These are phyloP conservation scores for Papilio machaon DNA, from an alignment of 1,140 invertebrate species.

Conservation along the genomic window DNA sequence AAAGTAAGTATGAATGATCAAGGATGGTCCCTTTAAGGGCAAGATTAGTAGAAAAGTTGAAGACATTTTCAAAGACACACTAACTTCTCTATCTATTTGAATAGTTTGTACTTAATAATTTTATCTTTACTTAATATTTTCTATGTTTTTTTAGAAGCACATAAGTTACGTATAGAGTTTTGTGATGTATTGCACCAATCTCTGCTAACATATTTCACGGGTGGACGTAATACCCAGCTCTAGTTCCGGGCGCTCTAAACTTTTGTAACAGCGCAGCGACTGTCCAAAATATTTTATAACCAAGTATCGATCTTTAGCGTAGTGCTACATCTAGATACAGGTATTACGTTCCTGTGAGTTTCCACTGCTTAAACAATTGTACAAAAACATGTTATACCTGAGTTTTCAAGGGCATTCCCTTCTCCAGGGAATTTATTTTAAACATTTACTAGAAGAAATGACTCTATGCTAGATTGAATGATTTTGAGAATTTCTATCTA, in stretches of 20 bases:
- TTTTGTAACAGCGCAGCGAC: conserved; percentile 32
- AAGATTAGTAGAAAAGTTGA: too few relatives aligned
- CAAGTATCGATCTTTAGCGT: background rate
- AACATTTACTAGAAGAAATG: background rate
- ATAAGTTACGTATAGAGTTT: background rate
- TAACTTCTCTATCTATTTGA: too few relatives aligned
- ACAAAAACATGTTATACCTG: background rate
- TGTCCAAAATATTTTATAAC: conserved; percentile 4
- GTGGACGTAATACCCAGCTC: background rate
- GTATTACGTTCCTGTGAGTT: background rate
- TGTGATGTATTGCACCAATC: background rate
- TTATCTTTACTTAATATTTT: background rate
- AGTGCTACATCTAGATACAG: background rate
- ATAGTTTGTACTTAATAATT: background rate
- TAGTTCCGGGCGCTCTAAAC: background rate
- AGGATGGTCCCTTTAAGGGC: too few relatives aligned
- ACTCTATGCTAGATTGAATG: background rate
- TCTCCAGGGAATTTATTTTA: background rate
- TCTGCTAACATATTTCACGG: background rate
- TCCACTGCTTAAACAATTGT: background rate
- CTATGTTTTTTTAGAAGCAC: background rate
- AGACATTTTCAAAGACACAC: too few relatives aligned
- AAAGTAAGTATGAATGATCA: too few relatives aligned
- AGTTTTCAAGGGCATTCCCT: background rate
- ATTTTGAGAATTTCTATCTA: background rate